Evolutionary conservation across 2,888 invertebrate species (phyloP).

Genomic region (Neoaliturus tenellus): DNA sequence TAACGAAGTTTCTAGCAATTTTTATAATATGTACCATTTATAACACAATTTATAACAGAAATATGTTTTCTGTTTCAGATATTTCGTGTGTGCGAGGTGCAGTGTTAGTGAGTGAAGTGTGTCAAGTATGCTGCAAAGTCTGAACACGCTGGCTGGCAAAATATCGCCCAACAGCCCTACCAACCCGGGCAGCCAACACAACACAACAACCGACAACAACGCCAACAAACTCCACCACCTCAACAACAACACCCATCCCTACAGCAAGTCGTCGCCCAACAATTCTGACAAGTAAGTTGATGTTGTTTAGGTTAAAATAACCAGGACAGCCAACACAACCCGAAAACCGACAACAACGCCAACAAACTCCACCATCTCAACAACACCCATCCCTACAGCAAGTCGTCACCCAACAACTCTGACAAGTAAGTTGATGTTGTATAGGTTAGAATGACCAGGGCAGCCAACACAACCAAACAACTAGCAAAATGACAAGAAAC

Average conservation of each 20-base stretch:
- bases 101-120: constrained; percentile 57
- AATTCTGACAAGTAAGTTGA: constrained; percentile 61
- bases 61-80: constrained; percentile 34
- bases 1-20: too few species aligned
- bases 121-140: constrained; percentile 87
- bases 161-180: constrained; percentile 79
- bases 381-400: constrained; percentile 62
- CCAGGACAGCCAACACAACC: neutral
- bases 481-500: too few species aligned
- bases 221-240: constrained; percentile 64
- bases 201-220: constrained; percentile 59
- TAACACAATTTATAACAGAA: too few species aligned
- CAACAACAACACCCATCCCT: constrained; percentile 61
- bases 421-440: constrained; percentile 63
- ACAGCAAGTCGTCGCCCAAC: constrained; percentile 58
- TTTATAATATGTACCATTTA: too few species aligned
- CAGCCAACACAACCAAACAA: too few species aligned
- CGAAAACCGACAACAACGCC: constrained; percentile 61
- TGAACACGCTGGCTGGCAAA: constrained; percentile 93
- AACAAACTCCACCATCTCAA: constrained; percentile 64
- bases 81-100: constrained; percentile 16
- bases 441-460: too few species aligned
- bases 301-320: too few species aligned
- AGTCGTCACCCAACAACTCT: constrained; percentile 51
- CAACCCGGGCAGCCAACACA: constrained; percentile 27